Conservation (phyloP, 1,140 invertebrate species). For the Oncopeltus fasciatus region DNA sequence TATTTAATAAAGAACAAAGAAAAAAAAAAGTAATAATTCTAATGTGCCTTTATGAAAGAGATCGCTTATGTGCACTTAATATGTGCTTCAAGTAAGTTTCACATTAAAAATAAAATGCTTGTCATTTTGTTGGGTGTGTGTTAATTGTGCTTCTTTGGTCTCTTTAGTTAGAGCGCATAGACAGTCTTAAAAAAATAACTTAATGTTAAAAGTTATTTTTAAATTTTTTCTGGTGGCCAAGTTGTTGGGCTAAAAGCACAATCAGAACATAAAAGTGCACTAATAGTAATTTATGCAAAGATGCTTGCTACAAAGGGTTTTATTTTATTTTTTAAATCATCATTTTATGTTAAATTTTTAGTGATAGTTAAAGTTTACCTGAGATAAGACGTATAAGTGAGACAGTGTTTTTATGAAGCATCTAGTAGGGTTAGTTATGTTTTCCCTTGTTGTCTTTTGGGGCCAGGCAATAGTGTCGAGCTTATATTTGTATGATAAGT, state of each 20-base stretch:
- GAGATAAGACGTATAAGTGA: neutral
- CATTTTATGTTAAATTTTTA: neutral
- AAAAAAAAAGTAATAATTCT: too few relatives aligned
- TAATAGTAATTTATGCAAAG: neutral
- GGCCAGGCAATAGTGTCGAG: neutral
- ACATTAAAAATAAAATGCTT: too few relatives aligned
- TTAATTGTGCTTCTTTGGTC: too few relatives aligned
- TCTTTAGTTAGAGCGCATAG: too few relatives aligned
- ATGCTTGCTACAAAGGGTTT: neutral
- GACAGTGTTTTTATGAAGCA: neutral
- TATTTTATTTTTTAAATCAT: neutral
- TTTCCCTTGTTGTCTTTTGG: neutral
- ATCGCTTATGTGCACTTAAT: too few relatives aligned
- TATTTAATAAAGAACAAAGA: too few relatives aligned
- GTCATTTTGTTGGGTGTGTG: too few relatives aligned
- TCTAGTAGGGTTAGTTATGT: neutral
- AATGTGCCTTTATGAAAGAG: too few relatives aligned
- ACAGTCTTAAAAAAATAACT: too few relatives aligned
- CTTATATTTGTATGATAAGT: neutral
- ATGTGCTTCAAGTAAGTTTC: too few relatives aligned
- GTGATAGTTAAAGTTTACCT: neutral
- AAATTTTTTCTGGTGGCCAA: neutral
- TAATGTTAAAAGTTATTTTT: neutral
- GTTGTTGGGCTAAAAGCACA: neutral
- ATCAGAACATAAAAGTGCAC: neutral